Evolutionary conservation across 2,113 vertebrate genomes (phyloP).

Genomic region (Grammomys surdaster): DNA sequence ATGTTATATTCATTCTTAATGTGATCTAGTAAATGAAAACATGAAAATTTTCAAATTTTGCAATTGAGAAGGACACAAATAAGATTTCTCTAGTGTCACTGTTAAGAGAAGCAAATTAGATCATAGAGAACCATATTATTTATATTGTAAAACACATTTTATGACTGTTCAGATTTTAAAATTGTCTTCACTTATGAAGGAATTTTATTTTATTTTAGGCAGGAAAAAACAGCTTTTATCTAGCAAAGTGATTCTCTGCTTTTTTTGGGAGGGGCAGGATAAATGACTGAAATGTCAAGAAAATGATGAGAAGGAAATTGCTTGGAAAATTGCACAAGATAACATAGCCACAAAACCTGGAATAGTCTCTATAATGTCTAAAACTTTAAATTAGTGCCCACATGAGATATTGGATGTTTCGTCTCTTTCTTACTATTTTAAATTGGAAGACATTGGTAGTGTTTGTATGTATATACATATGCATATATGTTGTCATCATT

Average conservation of each 20-base stretch:
- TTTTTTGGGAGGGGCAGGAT: not conserved
- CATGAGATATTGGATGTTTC: not conserved
- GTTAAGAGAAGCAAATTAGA: not conserved
- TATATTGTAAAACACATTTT: not conserved
- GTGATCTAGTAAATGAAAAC: not conserved
- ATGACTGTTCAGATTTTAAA: conserved; percentile 25
- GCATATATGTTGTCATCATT: not conserved
- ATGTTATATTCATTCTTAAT: not conserved
- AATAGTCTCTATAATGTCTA: conserved; percentile 15
- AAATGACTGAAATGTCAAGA: conserved; percentile 60
- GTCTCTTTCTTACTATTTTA: not conserved
- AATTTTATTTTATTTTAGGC: not conserved
- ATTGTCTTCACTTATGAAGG: not conserved
- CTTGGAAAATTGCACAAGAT: conserved; percentile 48
- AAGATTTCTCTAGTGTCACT: not conserved
- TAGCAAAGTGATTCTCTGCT: not conserved
- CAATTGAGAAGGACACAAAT: not conserved
- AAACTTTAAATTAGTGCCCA: conserved; percentile 45
- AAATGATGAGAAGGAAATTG: conserved; percentile 64
- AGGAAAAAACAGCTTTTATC: conserved; percentile 39
- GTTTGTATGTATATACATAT: not conserved
- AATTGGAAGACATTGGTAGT: not conserved
- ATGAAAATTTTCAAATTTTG: not conserved
- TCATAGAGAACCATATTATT: not conserved
- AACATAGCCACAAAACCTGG: not conserved